Evolutionary conservation across 2,113 vertebrate genomes (phyloP).

Genomic region (Vulpes lagopus): DNA sequence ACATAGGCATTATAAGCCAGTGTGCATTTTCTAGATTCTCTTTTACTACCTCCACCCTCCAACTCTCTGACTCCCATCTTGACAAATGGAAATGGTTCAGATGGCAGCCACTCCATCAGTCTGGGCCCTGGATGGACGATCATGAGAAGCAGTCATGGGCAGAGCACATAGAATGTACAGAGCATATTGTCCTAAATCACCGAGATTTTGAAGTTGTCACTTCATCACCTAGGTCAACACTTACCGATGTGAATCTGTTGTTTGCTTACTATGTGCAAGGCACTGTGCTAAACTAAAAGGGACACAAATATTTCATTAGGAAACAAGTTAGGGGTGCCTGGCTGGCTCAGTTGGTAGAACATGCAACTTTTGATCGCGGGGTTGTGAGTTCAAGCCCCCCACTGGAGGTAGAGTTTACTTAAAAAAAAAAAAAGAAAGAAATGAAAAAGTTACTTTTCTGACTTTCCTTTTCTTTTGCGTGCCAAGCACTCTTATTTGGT

Average conservation of each 20-base stretch:
- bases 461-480: not conserved
- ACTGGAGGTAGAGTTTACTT: not conserved
- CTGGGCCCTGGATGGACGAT: not conserved
- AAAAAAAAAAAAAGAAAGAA: not conserved
- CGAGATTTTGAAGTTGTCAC: not conserved
- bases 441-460: not conserved
- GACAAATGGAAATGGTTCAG: not conserved
- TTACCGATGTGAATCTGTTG: not conserved
- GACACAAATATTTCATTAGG: not conserved
- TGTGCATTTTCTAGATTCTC: not conserved
- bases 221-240: not conserved
- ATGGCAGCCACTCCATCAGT: not conserved
- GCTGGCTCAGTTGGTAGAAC: not conserved
- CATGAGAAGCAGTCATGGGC: not conserved
- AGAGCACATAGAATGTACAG: not conserved
- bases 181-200: not conserved
- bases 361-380: not conserved
- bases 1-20: not conserved
- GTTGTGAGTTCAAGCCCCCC: not conserved
- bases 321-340: not conserved
- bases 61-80: not conserved
- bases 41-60: not conserved
- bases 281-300: not conserved
- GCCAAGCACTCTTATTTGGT: not conserved
- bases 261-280: not conserved